These are phyloP conservation scores for Nothocercus nigrocapillus DNA, from an alignment of 2,113 vertebrate genomes.

Conservation along the genomic window DNA sequence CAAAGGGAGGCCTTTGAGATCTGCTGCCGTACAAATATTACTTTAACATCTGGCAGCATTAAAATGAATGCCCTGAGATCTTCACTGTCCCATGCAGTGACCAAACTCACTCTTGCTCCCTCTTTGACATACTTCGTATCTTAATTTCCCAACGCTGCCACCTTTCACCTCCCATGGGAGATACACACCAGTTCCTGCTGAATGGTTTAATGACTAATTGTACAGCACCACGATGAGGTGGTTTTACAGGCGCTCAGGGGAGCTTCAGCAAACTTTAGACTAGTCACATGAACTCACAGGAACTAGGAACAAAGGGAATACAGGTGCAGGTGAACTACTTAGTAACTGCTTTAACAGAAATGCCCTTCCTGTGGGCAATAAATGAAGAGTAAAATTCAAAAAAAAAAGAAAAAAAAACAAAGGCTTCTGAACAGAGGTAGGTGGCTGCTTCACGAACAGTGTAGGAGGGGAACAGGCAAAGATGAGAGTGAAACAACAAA, in stretches of 20 bases:
- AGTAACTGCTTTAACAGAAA: not conserved
- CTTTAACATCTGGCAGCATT: not conserved
- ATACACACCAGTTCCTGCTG: accelerated
- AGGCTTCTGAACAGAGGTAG: not conserved
- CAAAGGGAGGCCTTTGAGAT: not conserved
- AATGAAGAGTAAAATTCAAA: not conserved
- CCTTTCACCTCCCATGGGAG: not conserved
- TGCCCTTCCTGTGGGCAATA: not conserved
- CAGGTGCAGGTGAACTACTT: not conserved
- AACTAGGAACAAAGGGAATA: not conserved
- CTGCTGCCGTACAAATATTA: not conserved
- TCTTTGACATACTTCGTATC: not conserved
- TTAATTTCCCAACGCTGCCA: not conserved
- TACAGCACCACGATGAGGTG: not conserved
- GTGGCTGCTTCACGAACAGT: not conserved
- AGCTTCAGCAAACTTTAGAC: not conserved
- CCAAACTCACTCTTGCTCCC: not conserved
- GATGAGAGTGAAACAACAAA: not conserved
- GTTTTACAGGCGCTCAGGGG: not conserved
- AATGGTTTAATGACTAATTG: not conserved
- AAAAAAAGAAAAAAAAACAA: not conserved
- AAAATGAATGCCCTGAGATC: accelerated
- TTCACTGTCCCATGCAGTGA: not conserved
- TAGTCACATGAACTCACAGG: accelerated
- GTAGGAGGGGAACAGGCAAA: not conserved